Conservation (phyloP, 2,113 vertebrate species). For the Hippolais icterina region DNA sequence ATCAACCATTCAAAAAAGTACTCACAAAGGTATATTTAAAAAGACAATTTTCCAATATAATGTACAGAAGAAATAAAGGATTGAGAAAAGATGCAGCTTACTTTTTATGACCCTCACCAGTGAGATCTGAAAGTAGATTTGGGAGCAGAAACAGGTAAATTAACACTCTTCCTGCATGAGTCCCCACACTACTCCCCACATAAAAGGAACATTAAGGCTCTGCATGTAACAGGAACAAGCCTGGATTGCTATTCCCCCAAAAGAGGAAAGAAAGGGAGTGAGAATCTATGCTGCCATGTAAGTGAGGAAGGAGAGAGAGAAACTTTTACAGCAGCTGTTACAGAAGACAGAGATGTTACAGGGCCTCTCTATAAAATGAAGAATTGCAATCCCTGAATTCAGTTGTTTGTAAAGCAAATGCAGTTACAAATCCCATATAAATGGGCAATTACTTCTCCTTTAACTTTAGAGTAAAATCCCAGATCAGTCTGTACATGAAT, state of each 20-base stretch:
- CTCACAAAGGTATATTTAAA: background rate
- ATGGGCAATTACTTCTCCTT: background rate
- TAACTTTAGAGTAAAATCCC: background rate
- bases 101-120: background rate
- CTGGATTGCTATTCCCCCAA: background rate
- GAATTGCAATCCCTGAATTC: background rate
- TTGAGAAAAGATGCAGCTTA: background rate
- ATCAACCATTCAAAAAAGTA: background rate
- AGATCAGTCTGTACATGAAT: background rate
- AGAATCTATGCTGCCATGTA: background rate
- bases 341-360: background rate
- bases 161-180: background rate
- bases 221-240: accelerated
- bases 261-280: background rate
- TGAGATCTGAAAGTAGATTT: background rate
- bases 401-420: background rate
- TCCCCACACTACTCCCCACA: background rate
- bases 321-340: background rate
- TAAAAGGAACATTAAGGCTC: background rate
- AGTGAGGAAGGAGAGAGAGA: background rate
- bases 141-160: background rate
- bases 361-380: background rate
- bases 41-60: background rate
- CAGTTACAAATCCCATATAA: background rate
- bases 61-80: background rate